Conservation (phyloP, 2,888 invertebrate species). For the Lamellibrachia columna region DNA sequence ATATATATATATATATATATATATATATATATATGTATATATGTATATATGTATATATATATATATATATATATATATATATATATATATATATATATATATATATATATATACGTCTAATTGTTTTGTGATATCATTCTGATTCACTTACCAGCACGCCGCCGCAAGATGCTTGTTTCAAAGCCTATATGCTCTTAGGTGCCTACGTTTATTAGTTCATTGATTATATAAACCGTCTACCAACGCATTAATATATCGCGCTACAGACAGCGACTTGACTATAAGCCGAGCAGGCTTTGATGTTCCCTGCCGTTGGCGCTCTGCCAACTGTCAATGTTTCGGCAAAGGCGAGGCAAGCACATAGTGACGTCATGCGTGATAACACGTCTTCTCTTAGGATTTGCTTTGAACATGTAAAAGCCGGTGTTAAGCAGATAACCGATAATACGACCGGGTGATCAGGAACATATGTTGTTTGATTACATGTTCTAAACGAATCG, state of each 20-base stretch:
- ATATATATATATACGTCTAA: background rate
- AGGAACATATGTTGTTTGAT: background rate
- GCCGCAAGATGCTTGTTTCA: background rate
- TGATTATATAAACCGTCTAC: background rate
- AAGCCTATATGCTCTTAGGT: background rate
- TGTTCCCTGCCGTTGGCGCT: background rate
- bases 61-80: no score
- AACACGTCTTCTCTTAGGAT: background rate
- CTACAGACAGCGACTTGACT: background rate
- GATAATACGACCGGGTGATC: background rate
- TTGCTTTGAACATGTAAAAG: background rate
- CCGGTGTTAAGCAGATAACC: background rate
- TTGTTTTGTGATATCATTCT: background rate
- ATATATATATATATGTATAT: no score
- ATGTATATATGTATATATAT: no score
- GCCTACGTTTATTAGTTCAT: background rate
- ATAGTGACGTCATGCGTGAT: slow-evolving; percentile 1
- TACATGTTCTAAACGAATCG: background rate
- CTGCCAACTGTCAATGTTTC: background rate
- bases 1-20: no score
- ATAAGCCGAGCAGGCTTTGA: background rate
- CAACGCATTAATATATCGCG: background rate
- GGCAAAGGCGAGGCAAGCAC: background rate
- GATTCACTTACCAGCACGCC: background rate
- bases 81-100: no score